Percentiles rank a stretch among this genome's conserved stretches.
phyloP scores from a whole-genome alignment of 2,797 vertebrate species.

The Tragopan temminckii region DNA sequence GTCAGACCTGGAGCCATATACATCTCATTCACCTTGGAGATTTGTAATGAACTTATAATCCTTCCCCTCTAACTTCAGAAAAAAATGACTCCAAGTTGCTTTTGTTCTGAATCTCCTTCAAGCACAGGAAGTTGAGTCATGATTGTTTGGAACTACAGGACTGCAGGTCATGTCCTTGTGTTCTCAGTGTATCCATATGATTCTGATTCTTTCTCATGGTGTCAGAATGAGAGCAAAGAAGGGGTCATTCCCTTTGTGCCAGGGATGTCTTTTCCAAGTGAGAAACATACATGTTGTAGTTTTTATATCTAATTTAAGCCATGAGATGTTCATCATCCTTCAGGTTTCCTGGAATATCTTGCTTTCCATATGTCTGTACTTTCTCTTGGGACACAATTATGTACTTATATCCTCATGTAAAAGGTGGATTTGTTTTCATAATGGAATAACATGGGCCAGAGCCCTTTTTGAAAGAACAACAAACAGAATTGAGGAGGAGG shows the following conservation, averaged over 20 bases:
- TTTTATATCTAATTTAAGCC: background rate
- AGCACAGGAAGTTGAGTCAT: conserved; percentile 67
- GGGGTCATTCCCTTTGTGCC: background rate
- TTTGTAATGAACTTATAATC: background rate
- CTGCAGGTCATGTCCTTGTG: conserved; percentile 36
- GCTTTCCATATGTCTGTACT: background rate
- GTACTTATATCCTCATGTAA: background rate
- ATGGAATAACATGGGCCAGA: background rate
- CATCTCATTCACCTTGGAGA: background rate
- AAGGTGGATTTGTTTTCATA: background rate
- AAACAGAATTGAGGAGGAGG: background rate
- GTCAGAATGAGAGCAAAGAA: conserved; percentile 39
- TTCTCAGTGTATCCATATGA: conserved; percentile 38
- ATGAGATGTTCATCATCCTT: background rate
- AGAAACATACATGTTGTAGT: background rate
- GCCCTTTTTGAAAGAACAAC: background rate
- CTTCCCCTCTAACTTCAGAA: conserved; percentile 23
- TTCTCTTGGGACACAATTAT: background rate
- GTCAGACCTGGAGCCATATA: background rate
- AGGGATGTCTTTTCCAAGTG: background rate
- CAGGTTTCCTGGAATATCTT: background rate
- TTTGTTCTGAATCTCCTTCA: conserved; percentile 52
- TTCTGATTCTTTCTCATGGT: conserved; percentile 23
- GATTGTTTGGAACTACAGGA: conserved; percentile 38
- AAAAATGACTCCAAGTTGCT: conserved; percentile 39